Base-by-base conservation (phyloP, 1,140 invertebrate genomes). In the Rhyzopertha dominica region DNA sequence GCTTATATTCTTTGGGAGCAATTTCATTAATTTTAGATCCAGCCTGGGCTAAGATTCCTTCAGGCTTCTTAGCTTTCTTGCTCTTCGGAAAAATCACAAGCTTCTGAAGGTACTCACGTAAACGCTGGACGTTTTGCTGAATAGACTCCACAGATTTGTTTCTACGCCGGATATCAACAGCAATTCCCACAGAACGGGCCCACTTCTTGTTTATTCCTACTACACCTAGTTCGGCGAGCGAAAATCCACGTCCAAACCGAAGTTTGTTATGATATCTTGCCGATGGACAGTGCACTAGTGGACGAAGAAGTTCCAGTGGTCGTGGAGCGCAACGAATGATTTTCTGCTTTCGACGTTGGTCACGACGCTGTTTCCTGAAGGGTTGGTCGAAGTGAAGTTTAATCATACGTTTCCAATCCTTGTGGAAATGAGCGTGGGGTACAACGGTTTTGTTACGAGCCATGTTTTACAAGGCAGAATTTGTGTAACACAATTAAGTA, bases 381-480 rank as follows among this genome's bases (percentile, higher is more conserved):
- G 95, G 94, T 68, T 99, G 95, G 65, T 97, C 91, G 67, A 99
- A 98, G 92, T 94, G 97, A 0, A 90, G 95, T 66, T 86, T 94
- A 3, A 98, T 90, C 69, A 84, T 87, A 37, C 82, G 76, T 74
- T 98, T 90, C 95, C 95, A 99, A 77, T 97, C 90, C 75, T 99
- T 99, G 72, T 95, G 95, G 77, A 98, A 98, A 74, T 99, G 95
- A 59, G 83, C 90, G 84, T 98, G 97, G 23, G 94, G 93, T 60
- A 99, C 86, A 81, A 97, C 88, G 77, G 97, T 95, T 80, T 98
- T 98, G 56, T 95, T 79, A 12, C 43, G 43, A 24, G 47, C 46
- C 46, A 53, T 45, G 14, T 45, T 36, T n/a, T n/a, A n/a, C n/a
- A n/a, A n/a, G n/a, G n/a, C n/a, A n/a, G n/a, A n/a, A n/a, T n/a